These are phyloP conservation scores for Plemyria rubiginata DNA, from an alignment of 2,888 invertebrate species.

Conservation along the genomic window DNA sequence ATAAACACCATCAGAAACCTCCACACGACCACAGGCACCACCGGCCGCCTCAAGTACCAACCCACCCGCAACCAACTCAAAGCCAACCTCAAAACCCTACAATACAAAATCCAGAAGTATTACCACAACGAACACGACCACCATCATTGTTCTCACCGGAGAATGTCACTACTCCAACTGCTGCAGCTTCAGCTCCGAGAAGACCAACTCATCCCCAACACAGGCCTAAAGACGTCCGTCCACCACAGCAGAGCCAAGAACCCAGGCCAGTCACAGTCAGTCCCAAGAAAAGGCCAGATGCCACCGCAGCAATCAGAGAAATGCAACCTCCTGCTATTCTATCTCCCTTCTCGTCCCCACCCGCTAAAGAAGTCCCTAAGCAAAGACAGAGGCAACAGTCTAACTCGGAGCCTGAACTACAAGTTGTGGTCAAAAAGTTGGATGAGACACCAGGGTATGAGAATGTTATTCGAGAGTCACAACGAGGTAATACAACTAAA, in stretches of 20 bases:
- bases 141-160: conserved; percentile 89
- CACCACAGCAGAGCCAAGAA: conserved; percentile 50
- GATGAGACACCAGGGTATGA: conserved; percentile 87
- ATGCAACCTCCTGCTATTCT: conserved; percentile 75
- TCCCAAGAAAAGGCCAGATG: conserved; percentile 70
- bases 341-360: conserved; percentile 82
- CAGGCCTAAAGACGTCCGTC: conserved; percentile 55
- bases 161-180: conserved; percentile 79
- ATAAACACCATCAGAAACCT: conserved; percentile 70
- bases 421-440: conserved; percentile 86
- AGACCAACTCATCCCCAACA: conserved; percentile 46
- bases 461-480: conserved; percentile 84
- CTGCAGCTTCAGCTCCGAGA: conserved; percentile 57
- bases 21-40: conserved; percentile 71
- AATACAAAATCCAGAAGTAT: conserved; percentile 37
- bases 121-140: conserved; percentile 73
- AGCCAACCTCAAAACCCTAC: conserved; percentile 45
- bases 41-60: conserved; percentile 50
- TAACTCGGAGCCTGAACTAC: conserved; percentile 85
- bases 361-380: conserved; percentile 57
- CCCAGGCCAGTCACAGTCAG: conserved; percentile 54
- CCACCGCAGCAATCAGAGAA: conserved; percentile 66
- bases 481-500: conserved; percentile 70
- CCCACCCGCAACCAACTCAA: conserved; percentile 35
- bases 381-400: conserved; percentile 72